Evolutionary conservation across 2,797 vertebrate species (phyloP).

Genomic region (Dermochelys coriacea): DNA sequence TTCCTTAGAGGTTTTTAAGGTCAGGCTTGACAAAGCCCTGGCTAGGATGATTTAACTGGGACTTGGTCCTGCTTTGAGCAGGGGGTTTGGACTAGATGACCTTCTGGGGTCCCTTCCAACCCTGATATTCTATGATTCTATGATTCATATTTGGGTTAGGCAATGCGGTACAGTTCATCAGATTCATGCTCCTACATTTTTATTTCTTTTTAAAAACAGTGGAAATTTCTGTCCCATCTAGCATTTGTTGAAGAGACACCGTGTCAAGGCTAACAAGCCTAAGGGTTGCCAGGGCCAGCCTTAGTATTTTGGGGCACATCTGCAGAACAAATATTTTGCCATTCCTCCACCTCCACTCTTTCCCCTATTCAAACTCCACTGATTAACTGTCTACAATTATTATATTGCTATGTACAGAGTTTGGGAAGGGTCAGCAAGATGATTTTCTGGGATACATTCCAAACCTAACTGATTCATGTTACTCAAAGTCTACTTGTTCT

Average conservation of each 20-base stretch:
- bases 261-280: neutral
- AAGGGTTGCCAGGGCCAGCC: neutral
- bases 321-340: neutral
- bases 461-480: neutral
- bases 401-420: rapidly evolving
- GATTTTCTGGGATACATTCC: neutral
- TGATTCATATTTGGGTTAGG: neutral
- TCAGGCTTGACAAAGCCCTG: no score
- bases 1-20: no score
- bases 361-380: neutral
- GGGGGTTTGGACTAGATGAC: no score
- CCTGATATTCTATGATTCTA: no score
- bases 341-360: neutral
- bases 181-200: neutral
- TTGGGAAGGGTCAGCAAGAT: neutral
- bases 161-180: neutral
- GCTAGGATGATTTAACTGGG: no score
- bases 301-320: neutral
- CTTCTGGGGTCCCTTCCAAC: no score
- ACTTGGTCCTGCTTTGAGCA: no score
- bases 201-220: slow-evolving; percentile 39
- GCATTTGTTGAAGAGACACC: slow-evolving; percentile 37
- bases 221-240: slow-evolving; percentile 64
- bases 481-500: neutral
- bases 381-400: neutral